Evolutionary conservation across 2,888 invertebrate species (phyloP).

Genomic region (Cephus runcator): DNA sequence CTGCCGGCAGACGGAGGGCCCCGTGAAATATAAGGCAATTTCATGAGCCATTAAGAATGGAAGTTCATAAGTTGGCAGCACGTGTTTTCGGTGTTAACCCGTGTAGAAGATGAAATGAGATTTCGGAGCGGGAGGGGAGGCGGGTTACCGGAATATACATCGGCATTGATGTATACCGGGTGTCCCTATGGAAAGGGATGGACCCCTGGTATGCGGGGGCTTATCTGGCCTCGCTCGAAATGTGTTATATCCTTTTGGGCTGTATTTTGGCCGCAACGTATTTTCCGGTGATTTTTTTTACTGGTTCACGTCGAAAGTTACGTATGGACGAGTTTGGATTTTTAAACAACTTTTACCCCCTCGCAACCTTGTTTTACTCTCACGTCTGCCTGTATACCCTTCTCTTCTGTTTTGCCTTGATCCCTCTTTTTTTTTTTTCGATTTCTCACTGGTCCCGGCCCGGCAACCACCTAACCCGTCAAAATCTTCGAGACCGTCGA

Average conservation of each 20-base stretch:
- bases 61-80: slow-evolving; percentile 56
- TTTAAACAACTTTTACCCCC: slow-evolving; percentile 1
- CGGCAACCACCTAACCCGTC: neutral
- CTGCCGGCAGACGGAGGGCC: slow-evolving; percentile 27
- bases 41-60: slow-evolving; percentile 59
- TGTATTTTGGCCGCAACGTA: slow-evolving; percentile 2
- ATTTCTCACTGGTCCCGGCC: neutral
- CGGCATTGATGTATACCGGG: slow-evolving; percentile 43
- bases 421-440: slow-evolving; percentile 9
- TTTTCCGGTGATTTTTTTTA: slow-evolving; percentile 8
- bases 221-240: slow-evolving; percentile 27
- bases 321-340: slow-evolving; percentile 32
- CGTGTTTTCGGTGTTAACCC: slow-evolving; percentile 59
- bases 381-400: neutral
- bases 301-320: slow-evolving; percentile 29
- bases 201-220: slow-evolving; percentile 9
- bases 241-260: slow-evolving; percentile 5
- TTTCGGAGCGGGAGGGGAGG: slow-evolving; percentile 36
- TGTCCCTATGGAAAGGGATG: slow-evolving; percentile 26
- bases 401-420: slow-evolving; percentile 12
- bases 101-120: slow-evolving; percentile 56
- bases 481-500: neutral
- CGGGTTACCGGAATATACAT: slow-evolving; percentile 9
- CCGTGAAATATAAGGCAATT: slow-evolving; percentile 57
- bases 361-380: slow-evolving; percentile 3